A percentile compares a stretch with the other conserved stretches of the same genome.
Evolutionary conservation across 2,888 invertebrate genomes (phyloP).

Genomic region (Lydus trimaculatus): DNA sequence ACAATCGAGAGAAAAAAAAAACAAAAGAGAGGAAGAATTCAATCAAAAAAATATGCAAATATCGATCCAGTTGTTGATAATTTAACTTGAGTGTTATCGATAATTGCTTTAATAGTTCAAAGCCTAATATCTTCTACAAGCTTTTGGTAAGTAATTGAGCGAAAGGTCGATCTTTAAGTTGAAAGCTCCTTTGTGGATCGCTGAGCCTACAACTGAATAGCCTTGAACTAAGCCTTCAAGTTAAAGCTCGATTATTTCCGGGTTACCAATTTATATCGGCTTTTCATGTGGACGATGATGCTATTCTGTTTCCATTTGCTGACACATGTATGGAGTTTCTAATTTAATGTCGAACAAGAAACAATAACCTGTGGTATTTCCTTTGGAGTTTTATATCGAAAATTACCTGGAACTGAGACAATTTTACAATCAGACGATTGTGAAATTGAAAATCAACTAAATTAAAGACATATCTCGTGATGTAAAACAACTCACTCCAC

Average conservation of each 20-base stretch:
- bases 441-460: no score
- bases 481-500: no score
- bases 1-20: background rate
- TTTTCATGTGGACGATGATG: background rate
- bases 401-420: constrained; percentile 6
- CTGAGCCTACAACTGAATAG: background rate
- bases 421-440: background rate
- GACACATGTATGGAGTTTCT: background rate
- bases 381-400: background rate
- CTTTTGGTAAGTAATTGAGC: background rate
- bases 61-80: background rate
- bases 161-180: background rate
- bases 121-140: background rate
- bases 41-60: background rate
- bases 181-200: background rate
- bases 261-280: background rate
- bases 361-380: background rate
- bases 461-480: no score
- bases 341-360: background rate
- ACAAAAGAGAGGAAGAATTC: no score
- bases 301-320: background rate
- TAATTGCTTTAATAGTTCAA: background rate
- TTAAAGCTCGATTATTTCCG: background rate
- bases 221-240: background rate
- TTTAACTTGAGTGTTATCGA: background rate